phyloP scores from a whole-genome alignment of 2,888 invertebrate genomes.

The Brachypalpus laphriformis region DNA sequence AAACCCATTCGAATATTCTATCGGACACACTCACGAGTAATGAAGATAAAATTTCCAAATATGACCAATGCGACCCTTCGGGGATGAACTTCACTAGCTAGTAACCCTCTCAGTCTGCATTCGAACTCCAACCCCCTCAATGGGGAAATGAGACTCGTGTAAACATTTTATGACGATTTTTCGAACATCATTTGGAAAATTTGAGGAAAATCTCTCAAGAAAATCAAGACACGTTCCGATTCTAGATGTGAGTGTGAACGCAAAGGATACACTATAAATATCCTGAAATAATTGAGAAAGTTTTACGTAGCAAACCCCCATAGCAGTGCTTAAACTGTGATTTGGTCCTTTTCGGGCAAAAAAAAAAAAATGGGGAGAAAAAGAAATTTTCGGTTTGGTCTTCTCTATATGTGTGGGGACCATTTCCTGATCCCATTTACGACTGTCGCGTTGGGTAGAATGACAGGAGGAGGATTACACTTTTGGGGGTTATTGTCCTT shows the following conservation, averaged over 20 bases:
- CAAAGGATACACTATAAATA: conserved; percentile 71
- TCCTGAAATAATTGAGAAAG: conserved; percentile 73
- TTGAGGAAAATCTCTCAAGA: conserved; percentile 45
- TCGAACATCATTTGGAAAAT: conserved; percentile 45
- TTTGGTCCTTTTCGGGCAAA: conserved; percentile 57
- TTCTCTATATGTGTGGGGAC: conserved; percentile 43
- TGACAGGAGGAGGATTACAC: conserved; percentile 41
- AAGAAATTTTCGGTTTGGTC: conserved; percentile 18
- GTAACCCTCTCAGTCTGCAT: background rate
- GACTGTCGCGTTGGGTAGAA: conserved; percentile 54
- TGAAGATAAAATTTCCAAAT: conserved; percentile 69
- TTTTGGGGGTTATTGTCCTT: conserved; percentile 73
- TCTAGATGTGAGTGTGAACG: conserved; percentile 34
- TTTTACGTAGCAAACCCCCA: conserved; percentile 69
- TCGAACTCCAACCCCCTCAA: background rate
- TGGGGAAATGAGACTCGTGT: conserved; percentile 35
- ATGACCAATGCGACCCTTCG: conserved; percentile 58
- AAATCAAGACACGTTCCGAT: conserved; percentile 45
- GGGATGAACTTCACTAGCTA: conserved; percentile 27
- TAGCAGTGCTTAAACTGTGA: conserved; percentile 72
- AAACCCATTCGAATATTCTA: conserved; percentile 52
- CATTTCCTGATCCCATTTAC: conserved; percentile 64
- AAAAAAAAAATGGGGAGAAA: conserved; percentile 18
- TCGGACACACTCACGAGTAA: conserved; percentile 55
- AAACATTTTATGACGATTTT: conserved; percentile 70